Base-by-base conservation (phyloP, 1,140 invertebrate species). In the Drosophila pectinifera region DNA sequence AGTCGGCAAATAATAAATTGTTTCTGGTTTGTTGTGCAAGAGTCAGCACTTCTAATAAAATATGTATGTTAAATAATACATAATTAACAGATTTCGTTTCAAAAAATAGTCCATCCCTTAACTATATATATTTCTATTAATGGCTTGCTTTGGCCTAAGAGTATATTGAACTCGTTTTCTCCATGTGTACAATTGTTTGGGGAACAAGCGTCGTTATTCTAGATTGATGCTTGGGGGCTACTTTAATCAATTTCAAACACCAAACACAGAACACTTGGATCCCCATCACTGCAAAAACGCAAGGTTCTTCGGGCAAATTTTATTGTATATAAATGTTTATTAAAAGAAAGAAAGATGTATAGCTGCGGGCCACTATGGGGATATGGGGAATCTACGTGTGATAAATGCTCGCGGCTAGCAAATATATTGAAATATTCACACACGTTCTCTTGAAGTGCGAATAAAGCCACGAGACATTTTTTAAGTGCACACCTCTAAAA, bases 171-270 rank as follows among this genome's bases (percentile, higher is more conserved):
- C n/a, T n/a, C 18, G 2, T 28, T 58, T 22, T 28, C 14, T 39
- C 7, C 4, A 2, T 2, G 63, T 82, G 82, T 41, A 68, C 70
- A 80, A 68, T 76, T 88, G 75, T 79, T 83, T 77, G 69, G 72
- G 72, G 63, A 80, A 73, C 70, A 51, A 48, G 62, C 80, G 45
- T 64, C 64, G 70, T 57, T 59, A 73, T 76, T 69, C 18, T 65
- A 34, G 22, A 39, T 56, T 43, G 18, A 76, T 80, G 72, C 57
- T 59, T 80, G 75, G 75, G 74, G 46, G 61, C 53, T 79, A 73
- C 84, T 86, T 86, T 81, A 88, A 88, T 88, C 84, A 89, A 88
- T 88, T 88, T 68, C 61, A 73, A 83, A 80, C 83, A 88, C 70
- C 65, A 88, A 88, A 79, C 83, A 79, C 58, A 77, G 43, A 68